Percentiles rank a stretch among this genome's conserved stretches.
Evolutionary conservation across 2,888 invertebrate genomes (phyloP).

Genomic region (Zygogramma bicolorata): DNA sequence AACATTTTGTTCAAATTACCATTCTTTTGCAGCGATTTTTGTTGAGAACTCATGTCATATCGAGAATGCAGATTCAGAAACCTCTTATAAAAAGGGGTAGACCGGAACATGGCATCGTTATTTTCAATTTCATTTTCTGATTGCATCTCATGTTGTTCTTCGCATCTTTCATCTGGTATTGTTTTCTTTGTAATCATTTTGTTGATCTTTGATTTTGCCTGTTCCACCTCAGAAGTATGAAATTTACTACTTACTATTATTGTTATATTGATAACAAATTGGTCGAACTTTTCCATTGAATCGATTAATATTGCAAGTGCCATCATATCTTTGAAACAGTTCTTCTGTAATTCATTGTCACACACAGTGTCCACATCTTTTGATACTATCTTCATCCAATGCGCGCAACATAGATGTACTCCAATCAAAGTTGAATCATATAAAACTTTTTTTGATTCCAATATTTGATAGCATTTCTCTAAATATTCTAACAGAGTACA

Average conservation of each 20-base stretch:
- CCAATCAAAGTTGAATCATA: background rate
- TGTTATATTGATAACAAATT: constrained; percentile 10
- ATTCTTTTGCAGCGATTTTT: background rate
- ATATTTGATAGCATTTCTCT: constrained; percentile 9
- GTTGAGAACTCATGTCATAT: constrained; percentile 1
- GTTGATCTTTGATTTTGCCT: background rate
- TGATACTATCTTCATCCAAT: constrained; percentile 38
- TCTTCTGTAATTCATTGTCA: constrained; percentile 1
- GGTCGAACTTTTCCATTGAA: constrained; percentile 16
- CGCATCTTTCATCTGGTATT: too few relatives aligned
- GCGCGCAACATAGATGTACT: constrained; percentile 31
- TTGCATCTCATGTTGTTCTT: too few relatives aligned
- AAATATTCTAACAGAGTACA: constrained; percentile 32
- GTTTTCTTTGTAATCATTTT: too few relatives aligned
- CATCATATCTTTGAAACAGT: constrained; percentile 26
- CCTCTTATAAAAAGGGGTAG: too few relatives aligned
- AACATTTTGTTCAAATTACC: background rate
- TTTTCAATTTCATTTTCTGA: too few relatives aligned
- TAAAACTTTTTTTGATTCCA: background rate
- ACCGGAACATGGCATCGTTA: too few relatives aligned
- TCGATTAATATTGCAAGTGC: constrained; percentile 13
- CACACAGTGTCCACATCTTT: constrained; percentile 29
- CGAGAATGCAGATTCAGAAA: too few relatives aligned
- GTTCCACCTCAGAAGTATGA: background rate
- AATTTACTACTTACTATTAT: constrained; percentile 5